These are phyloP conservation scores for Henricia sp. DNA, from an alignment of 53 echinoderm and acorn worm genomes.

Conservation along the genomic window DNA sequence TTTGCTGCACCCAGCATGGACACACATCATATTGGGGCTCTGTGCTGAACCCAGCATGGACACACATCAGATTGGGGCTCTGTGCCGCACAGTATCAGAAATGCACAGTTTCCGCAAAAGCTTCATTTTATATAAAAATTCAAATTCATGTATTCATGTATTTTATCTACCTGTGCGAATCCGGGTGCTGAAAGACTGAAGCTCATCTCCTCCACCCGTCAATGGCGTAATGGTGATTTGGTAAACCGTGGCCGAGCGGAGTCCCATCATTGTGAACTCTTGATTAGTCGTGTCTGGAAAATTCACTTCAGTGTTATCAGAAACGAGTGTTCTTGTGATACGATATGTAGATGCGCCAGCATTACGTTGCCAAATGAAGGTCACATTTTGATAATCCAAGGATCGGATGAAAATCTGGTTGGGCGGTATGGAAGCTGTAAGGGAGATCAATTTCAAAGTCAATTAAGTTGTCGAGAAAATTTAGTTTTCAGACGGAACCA, in stretches of 20 bases:
- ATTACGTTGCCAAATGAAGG: constrained; percentile 27
- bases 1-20: no score
- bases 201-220: neutral
- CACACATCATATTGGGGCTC: no score
- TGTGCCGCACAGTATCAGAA: no score
- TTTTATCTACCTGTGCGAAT: constrained; percentile 43
- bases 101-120: no score
- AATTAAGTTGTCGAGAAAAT: no score
- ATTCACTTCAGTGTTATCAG: neutral
- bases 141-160: no score
- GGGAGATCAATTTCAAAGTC: no score
- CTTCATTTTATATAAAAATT: no score
- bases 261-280: constrained; percentile 11
- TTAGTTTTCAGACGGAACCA: no score
- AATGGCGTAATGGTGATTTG: constrained; percentile 15
- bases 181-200: neutral
- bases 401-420: constrained; percentile 27
- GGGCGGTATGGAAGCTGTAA: neutral
- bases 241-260: constrained; percentile 30
- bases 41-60: no score
- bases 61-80: no score
- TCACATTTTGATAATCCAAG: neutral
- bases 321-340: neutral
- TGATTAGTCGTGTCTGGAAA: neutral
- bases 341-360: neutral